Conservation (phyloP, 35 echinoderm and acorn worm genomes). For the Ophiothrix spiculata region DNA sequence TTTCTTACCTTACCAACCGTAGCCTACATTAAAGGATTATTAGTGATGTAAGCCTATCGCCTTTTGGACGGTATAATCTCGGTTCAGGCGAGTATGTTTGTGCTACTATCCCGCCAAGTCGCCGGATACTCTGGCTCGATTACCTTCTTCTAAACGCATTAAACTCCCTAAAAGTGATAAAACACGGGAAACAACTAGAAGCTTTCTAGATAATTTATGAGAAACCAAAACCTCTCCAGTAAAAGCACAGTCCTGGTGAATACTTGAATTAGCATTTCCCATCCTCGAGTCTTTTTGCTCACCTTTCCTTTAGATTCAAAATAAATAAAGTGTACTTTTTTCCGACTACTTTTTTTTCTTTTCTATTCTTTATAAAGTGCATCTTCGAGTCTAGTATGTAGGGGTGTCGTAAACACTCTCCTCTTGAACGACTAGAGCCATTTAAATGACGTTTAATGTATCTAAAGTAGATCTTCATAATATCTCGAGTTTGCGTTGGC, state of each 20-base stretch:
- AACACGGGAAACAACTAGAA: constrained; percentile 15
- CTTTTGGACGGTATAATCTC: constrained; percentile 14
- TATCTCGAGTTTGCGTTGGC: constrained; percentile 5
- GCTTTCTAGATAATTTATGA: background rate
- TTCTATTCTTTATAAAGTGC: constrained; percentile 9
- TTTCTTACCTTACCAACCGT: background rate
- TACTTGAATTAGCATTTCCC: background rate
- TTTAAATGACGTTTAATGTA: constrained; percentile 9
- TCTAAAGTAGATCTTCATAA: constrained; percentile 5
- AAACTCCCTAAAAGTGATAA: background rate
- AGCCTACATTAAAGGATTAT: constrained; percentile 3
- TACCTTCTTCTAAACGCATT: constrained; percentile 7
- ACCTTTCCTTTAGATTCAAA: background rate
- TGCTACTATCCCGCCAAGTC: background rate
- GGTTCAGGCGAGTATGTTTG: constrained; percentile 1
- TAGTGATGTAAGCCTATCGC: background rate
- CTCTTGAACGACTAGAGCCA: background rate
- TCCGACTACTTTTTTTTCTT: background rate
- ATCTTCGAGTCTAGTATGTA: background rate
- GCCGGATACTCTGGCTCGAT: background rate
- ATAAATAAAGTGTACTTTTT: constrained; percentile 4
- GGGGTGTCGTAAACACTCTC: constrained; percentile 7
- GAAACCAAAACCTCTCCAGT: background rate
- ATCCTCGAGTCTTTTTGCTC: background rate
- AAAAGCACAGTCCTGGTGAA: background rate